Conservation (phyloP, 64 coral and sea anemone genomes). For the Pocillopora verrucosa region DNA sequence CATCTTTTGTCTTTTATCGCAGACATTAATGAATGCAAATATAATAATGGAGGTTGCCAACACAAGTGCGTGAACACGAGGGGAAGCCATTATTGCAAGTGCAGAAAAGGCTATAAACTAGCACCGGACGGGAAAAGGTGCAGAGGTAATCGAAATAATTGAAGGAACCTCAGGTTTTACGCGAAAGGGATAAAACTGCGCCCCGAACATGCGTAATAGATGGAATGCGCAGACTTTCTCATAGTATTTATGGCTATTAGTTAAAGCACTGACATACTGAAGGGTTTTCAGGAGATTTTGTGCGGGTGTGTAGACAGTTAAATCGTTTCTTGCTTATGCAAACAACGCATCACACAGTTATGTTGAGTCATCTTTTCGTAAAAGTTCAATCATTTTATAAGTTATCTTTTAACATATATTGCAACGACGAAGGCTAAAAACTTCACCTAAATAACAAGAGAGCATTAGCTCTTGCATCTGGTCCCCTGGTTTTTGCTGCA, state of each 20-base stretch:
- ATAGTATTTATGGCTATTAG: background rate
- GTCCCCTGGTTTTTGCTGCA: too few species aligned
- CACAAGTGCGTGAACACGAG: constrained; percentile 90
- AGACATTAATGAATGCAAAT: constrained; percentile 93
- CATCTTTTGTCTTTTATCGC: background rate
- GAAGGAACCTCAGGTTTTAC: background rate
- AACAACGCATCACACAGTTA: too few species aligned
- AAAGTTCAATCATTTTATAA: too few species aligned
- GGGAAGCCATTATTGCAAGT: constrained; percentile 84
- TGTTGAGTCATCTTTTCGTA: too few species aligned
- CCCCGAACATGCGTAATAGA: background rate
- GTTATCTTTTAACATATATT: too few species aligned
- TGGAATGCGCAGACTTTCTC: background rate
- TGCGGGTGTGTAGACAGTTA: too few species aligned
- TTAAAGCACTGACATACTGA: too few species aligned
- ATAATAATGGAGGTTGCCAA: constrained; percentile 64
- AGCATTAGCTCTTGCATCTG: too few species aligned
- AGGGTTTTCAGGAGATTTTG: too few species aligned
- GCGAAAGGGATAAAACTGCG: background rate
- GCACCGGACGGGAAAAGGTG: constrained; percentile 72
- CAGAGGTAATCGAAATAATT: constrained; percentile 58
- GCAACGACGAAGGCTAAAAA: too few species aligned
- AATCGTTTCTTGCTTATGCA: too few species aligned
- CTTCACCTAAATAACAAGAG: too few species aligned
- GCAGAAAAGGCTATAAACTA: constrained; percentile 77